Base-by-base conservation (phyloP, 2,888 invertebrate genomes). In the Schizaphis graminum region DNA sequence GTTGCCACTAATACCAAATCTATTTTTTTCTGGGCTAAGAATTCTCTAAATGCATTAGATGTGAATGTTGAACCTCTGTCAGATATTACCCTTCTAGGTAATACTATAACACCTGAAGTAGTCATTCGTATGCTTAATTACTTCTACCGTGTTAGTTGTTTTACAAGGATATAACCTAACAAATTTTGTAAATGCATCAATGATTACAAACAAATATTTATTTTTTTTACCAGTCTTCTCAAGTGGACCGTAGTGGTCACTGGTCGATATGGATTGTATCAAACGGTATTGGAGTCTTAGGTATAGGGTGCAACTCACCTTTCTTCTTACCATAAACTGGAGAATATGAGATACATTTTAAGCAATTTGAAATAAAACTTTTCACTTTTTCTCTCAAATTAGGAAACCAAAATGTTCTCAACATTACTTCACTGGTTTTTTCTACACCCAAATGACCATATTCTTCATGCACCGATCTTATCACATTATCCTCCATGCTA, bases 11-110 rank as follows among this genome's bases (percentile, higher is more conserved):
- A 47, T 47, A 92, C 85, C 2, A 92, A 67, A 5, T 91, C 77
- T 84, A 94, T 91, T n/a, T 86, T 49, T 21, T 28, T 67, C 57
- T 57, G 13, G 13, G 16, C 57, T 86, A 94, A 86, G 67, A 94
- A 94, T 2, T 93, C 84, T 57, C 56, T 56, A 84, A 94, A 94
- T 7, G 53, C 88, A 89, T 89, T 89, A n/a, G 77, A 47, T 11
- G 91, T 91, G 41, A 91, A 94, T 1, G 84, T 57, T 57, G 94
- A 94, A 47, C 94, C 94, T 89, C 90, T 94, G 84, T 94, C 94
- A 3, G 91, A 61, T 11, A 94, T 89, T 24, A 94, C 77, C 2
- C 61, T n/a, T 44, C 44, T 91, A 8, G 94, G 94, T 2, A 44
- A n/a, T 89, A 44, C 94, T 90, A 47, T 91, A 94, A 35, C 35